Percentiles rank a stretch among this genome's conserved stretches.
These are phyloP conservation scores for Botia kubotai DNA, from an alignment of 2,797 vertebrate genomes.

Conservation along the genomic window DNA sequence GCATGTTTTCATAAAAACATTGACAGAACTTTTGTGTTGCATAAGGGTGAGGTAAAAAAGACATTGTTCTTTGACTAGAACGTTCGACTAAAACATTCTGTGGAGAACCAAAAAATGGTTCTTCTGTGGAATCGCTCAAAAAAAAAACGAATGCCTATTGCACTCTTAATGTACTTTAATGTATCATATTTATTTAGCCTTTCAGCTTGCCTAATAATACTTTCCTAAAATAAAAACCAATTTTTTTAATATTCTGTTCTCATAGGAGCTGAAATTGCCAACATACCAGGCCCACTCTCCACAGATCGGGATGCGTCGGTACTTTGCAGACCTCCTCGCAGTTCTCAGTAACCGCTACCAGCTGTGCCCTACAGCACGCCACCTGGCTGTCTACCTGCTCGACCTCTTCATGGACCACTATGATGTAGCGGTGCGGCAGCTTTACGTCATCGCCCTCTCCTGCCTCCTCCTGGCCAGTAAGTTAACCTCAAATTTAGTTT, in stretches of 20 bases:
- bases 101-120: too few species aligned
- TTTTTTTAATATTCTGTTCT: background rate
- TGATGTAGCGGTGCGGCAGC: constrained; percentile 84
- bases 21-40: too few species aligned
- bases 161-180: too few species aligned
- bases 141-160: too few species aligned
- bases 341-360: constrained; percentile 86
- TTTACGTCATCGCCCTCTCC: constrained; percentile 84
- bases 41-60: too few species aligned
- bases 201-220: too few species aligned
- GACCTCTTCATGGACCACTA: constrained; percentile 90
- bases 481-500: constrained; percentile 58
- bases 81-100: too few species aligned
- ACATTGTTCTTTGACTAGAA: too few species aligned
- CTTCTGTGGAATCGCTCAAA: too few species aligned
- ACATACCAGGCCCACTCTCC: constrained; percentile 86
- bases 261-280: constrained; percentile 89
- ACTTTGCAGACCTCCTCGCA: constrained; percentile 87
- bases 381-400: constrained; percentile 89
- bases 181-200: too few species aligned
- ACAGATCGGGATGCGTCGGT: constrained; percentile 87
- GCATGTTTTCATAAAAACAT: too few species aligned
- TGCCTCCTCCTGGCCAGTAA: constrained; percentile 93
- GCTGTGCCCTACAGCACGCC: constrained; percentile 86
- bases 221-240: background rate